phyloP scores from a whole-genome alignment of 1,140 invertebrate genomes.

The Bombus soroeensis region DNA sequence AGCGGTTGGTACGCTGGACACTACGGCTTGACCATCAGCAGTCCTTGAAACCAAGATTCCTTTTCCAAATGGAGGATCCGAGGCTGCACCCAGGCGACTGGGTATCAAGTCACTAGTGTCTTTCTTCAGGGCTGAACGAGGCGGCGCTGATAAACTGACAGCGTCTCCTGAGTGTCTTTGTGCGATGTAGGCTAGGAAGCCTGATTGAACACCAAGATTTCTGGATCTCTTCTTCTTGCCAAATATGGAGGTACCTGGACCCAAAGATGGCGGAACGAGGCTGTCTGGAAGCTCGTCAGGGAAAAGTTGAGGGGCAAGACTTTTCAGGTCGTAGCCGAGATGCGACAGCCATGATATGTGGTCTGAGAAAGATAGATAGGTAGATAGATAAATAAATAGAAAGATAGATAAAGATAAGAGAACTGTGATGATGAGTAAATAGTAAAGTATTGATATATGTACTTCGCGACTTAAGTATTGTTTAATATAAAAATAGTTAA shows the following conservation, averaged over 20 bases:
- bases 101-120: slow-evolving; percentile 89
- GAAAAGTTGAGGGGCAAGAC: slow-evolving; percentile 92
- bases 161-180: slow-evolving; percentile 89
- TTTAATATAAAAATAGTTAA: too few relatives aligned
- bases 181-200: slow-evolving; percentile 90
- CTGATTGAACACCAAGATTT: slow-evolving; percentile 87
- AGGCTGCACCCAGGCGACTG: slow-evolving; percentile 88
- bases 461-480: not conserved
- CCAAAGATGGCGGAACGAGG: slow-evolving; percentile 85
- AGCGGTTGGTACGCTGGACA: slow-evolving; percentile 92
- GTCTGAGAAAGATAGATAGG: slow-evolving; percentile 83
- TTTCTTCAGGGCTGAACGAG: slow-evolving; percentile 89
- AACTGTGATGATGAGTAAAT: too few relatives aligned
- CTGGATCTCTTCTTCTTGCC: slow-evolving; percentile 82
- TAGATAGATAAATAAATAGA: not conserved
- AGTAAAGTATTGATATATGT: not conserved
- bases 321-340: slow-evolving; percentile 93
- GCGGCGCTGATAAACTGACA: slow-evolving; percentile 87
- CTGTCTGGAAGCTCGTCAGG: slow-evolving; percentile 86
- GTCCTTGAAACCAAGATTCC: slow-evolving; percentile 94
- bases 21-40: slow-evolving; percentile 90
- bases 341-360: slow-evolving; percentile 92
- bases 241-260: slow-evolving; percentile 84
- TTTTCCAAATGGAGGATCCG: slow-evolving; percentile 94
- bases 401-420: too few relatives aligned